Conservation (phyloP, 2,113 vertebrate species). For the Ondatra zibethicus region DNA sequence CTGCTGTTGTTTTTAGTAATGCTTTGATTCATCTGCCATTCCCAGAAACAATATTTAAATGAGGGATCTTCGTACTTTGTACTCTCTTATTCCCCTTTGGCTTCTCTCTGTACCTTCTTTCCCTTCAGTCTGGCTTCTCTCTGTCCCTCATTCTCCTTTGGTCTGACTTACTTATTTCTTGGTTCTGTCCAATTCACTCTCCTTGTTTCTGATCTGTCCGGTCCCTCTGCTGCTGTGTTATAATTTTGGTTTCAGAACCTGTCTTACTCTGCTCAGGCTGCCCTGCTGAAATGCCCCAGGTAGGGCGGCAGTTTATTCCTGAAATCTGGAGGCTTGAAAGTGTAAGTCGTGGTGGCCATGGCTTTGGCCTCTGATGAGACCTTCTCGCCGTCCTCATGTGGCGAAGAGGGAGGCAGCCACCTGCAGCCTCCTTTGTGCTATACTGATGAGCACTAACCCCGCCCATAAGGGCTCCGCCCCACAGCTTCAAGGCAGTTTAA, state of each 20-base stretch:
- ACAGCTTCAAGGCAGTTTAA: too few relatives aligned
- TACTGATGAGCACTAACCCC: too few relatives aligned
- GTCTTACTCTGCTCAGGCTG: not conserved
- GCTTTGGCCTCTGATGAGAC: not conserved
- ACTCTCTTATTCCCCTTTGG: not conserved
- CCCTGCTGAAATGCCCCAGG: not conserved
- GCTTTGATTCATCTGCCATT: not conserved
- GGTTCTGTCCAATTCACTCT: not conserved
- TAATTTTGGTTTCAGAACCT: not conserved
- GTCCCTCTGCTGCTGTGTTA: not conserved
- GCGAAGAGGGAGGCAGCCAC: not conserved
- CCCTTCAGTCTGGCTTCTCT: not conserved
- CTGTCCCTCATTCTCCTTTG: not conserved
- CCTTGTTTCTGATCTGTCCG: not conserved
- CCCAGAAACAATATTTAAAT: not conserved
- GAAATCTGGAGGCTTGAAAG: not conserved
- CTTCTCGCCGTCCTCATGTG: not conserved
- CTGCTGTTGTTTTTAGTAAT: not conserved
- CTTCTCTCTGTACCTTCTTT: not conserved
- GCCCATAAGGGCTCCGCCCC: not conserved
- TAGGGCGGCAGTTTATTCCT: too few relatives aligned
- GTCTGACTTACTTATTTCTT: not conserved
- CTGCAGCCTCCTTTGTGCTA: not conserved
- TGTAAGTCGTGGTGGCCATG: too few relatives aligned
- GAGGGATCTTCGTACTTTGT: not conserved